Conservation (phyloP, 2,113 vertebrate species). For the Ornithorhynchus anatinus region DNA sequence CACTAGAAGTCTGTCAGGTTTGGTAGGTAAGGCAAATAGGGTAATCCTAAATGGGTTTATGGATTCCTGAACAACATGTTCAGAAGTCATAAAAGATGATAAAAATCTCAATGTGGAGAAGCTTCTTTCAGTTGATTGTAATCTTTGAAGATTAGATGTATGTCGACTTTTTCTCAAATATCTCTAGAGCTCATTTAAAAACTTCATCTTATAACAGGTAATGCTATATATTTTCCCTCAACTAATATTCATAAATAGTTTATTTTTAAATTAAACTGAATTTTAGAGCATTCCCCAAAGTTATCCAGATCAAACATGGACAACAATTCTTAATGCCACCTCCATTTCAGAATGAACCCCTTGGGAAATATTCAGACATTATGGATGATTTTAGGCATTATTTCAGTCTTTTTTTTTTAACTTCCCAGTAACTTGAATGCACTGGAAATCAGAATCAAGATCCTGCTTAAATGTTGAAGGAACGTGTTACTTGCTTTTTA, state of each 20-base stretch:
- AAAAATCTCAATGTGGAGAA: slow-evolving; percentile 43
- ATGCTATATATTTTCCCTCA: slow-evolving; percentile 31
- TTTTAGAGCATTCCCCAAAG: too few species aligned
- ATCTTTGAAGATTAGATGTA: slow-evolving; percentile 55
- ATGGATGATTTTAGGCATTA: too few species aligned
- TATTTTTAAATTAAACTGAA: background rate
- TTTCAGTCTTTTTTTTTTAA: too few species aligned
- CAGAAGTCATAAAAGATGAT: slow-evolving; percentile 34
- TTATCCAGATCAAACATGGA: too few species aligned
- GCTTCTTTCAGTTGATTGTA: slow-evolving; percentile 24
- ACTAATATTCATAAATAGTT: slow-evolving; percentile 28
- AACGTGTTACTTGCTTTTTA: too few species aligned
- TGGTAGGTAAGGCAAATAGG: slow-evolving; percentile 2
- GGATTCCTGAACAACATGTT: slow-evolving; percentile 15
- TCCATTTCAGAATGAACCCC: too few species aligned
- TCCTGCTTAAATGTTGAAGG: too few species aligned
- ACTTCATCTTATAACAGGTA: slow-evolving; percentile 26
- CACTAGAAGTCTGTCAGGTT: slow-evolving; percentile 14
- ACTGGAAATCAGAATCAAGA: too few species aligned
- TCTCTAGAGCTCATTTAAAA: slow-evolving; percentile 41
- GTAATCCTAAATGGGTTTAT: slow-evolving; percentile 2
- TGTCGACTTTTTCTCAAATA: slow-evolving; percentile 56
- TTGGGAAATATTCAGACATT: too few species aligned
- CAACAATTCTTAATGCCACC: too few species aligned
- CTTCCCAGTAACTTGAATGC: too few species aligned